A percentile compares a stretch with the other conserved stretches of the same genome.
Evolutionary conservation across 2,113 vertebrate species (phyloP).

Genomic region (Anser brachyrhynchus): DNA sequence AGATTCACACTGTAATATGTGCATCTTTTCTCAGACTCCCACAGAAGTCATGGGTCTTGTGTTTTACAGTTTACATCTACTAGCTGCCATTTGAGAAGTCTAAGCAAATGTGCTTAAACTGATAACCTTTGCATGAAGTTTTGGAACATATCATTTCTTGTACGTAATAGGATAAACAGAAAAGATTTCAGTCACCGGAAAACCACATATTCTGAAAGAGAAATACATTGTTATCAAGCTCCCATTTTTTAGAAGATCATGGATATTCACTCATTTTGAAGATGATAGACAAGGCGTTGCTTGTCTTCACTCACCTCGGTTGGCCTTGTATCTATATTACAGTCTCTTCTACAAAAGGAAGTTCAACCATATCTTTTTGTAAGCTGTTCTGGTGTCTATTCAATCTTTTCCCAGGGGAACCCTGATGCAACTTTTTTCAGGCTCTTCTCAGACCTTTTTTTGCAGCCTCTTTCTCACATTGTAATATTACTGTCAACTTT

Average conservation of each 20-base stretch:
- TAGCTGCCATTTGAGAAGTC: background rate
- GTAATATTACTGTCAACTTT: background rate
- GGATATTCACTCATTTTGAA: background rate
- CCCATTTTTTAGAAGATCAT: background rate
- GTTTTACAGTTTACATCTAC: background rate
- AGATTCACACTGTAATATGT: background rate
- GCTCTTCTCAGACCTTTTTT: background rate
- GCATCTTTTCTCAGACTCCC: background rate
- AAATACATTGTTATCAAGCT: background rate
- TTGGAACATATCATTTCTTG: background rate
- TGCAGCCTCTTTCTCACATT: background rate
- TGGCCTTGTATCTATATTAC: background rate
- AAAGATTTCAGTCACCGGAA: background rate
- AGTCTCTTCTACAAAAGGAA: background rate
- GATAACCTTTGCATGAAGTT: background rate
- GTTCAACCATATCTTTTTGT: background rate
- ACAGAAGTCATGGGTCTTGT: background rate
- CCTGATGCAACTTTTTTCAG: background rate
- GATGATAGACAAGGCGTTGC: background rate
- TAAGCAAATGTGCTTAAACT: background rate
- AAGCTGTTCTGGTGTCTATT: background rate
- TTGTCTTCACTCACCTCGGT: background rate
- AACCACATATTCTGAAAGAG: background rate
- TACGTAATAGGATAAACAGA: constrained; percentile 14
- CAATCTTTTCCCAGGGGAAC: background rate